A percentile compares a stretch with the other conserved stretches of the same genome.
Conservation (phyloP, 1,140 invertebrate genomes). For the Bombyx mori region DNA sequence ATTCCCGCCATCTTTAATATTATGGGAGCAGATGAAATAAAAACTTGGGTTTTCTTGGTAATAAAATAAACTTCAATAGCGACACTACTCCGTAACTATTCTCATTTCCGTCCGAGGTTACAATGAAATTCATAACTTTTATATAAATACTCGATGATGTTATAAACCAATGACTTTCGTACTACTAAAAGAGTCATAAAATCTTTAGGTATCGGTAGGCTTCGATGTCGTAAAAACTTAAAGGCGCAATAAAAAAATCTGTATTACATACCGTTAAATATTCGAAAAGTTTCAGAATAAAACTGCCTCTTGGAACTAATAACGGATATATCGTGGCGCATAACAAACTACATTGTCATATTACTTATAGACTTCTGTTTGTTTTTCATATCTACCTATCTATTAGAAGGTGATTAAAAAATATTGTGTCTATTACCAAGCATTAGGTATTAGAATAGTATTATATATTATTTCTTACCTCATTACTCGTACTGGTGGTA, state of each 20-base stretch:
- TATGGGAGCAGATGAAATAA: too few species aligned
- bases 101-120: constrained; percentile 12
- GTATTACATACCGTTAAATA: constrained; percentile 38
- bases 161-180: constrained; percentile 32
- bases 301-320: constrained; percentile 20
- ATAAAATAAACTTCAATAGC: too few species aligned
- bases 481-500: too few species aligned
- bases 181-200: constrained; percentile 38
- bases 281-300: constrained; percentile 46
- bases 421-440: too few species aligned
- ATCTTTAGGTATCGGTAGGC: constrained; percentile 32
- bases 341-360: neutral
- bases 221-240: constrained; percentile 40
- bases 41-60: too few species aligned
- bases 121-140: constrained; percentile 17
- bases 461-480: too few species aligned
- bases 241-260: constrained; percentile 38
- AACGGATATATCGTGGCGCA: neutral
- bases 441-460: too few species aligned
- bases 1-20: neutral
- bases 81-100: constrained; percentile 3
- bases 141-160: constrained; percentile 23
- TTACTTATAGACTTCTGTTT: too few species aligned
- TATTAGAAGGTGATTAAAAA: too few species aligned
- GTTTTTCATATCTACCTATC: too few species aligned